These are phyloP conservation scores for Drosophila arawakana DNA, from an alignment of 1,140 invertebrate species.

Conservation along the genomic window DNA sequence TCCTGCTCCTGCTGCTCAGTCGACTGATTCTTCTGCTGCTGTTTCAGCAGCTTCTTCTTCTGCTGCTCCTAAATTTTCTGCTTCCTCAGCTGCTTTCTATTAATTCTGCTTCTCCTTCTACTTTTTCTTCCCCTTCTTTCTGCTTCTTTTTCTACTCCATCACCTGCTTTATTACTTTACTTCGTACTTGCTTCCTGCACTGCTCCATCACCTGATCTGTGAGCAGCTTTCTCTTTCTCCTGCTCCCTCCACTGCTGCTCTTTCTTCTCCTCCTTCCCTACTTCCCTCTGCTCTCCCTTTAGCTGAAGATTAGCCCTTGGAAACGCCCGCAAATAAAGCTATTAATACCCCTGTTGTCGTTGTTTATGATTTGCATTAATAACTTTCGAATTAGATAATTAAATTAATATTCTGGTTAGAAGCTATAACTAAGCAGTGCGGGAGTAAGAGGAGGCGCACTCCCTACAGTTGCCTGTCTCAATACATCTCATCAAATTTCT, in stretches of 20 bases:
- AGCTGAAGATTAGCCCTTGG: slow-evolving; percentile 51
- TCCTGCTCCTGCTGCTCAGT: no score
- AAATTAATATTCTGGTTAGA: slow-evolving; percentile 54
- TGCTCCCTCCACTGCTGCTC: no score
- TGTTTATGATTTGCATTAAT: slow-evolving; percentile 39
- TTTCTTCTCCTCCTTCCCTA: no score
- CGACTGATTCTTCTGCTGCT: no score
- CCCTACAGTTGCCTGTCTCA: background rate
- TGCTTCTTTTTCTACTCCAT: no score
- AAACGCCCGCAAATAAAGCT: slow-evolving; percentile 26
- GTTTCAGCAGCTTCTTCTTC: background rate
- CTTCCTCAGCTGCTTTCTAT: no score
- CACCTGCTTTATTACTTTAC: no score
- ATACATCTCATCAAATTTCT: slow-evolving; percentile 22
- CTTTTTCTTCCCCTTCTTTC: no score
- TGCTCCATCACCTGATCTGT: background rate
- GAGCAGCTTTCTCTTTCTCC: no score
- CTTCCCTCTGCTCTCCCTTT: slow-evolving; percentile 1
- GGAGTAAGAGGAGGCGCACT: background rate
- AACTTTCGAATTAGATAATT: slow-evolving; percentile 71
- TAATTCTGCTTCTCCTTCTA: no score
- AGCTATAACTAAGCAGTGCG: slow-evolving; percentile 39
- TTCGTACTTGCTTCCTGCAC: no score
- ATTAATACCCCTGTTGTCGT: background rate
- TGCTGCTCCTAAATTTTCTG: background rate